Evolutionary conservation across 2,797 vertebrate genomes (phyloP).

Genomic region (Megalops cyprinoides): DNA sequence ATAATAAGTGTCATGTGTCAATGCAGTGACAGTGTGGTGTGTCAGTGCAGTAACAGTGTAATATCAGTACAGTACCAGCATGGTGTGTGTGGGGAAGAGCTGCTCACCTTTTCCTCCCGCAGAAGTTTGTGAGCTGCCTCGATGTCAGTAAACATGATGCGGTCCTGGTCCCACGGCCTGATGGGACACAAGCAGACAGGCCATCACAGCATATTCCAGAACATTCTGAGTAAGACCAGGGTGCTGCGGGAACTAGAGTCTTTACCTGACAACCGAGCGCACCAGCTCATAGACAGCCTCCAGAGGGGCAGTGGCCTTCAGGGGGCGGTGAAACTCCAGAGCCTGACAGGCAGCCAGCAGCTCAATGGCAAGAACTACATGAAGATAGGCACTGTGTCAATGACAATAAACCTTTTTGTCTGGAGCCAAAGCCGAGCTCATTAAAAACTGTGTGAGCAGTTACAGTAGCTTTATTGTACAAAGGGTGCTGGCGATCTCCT

Average conservation of each 20-base stretch:
- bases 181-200: neutral
- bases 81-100: too few species aligned
- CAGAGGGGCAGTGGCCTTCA: constrained; percentile 92
- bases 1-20: too few species aligned
- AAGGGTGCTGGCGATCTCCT: too few species aligned
- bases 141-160: constrained; percentile 97
- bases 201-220: too few species aligned
- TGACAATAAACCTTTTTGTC: neutral
- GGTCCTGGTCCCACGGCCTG: constrained; percentile 97
- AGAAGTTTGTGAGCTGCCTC: constrained; percentile 89
- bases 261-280: constrained; percentile 92
- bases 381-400: constrained; percentile 16
- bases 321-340: constrained; percentile 95
- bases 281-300: constrained; percentile 98
- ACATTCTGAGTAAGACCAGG: too few species aligned
- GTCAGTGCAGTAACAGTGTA: too few species aligned
- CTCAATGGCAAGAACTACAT: constrained; percentile 92
- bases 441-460: too few species aligned
- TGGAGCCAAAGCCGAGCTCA: neutral
- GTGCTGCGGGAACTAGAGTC: too few species aligned
- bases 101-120: constrained; percentile 91
- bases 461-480: too few species aligned
- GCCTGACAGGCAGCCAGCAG: constrained; percentile 95
- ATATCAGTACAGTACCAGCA: too few species aligned
- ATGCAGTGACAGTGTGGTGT: too few species aligned